Evolutionary conservation across 2,113 vertebrate species (phyloP).

Genomic region (Lepisosteus oculatus): DNA sequence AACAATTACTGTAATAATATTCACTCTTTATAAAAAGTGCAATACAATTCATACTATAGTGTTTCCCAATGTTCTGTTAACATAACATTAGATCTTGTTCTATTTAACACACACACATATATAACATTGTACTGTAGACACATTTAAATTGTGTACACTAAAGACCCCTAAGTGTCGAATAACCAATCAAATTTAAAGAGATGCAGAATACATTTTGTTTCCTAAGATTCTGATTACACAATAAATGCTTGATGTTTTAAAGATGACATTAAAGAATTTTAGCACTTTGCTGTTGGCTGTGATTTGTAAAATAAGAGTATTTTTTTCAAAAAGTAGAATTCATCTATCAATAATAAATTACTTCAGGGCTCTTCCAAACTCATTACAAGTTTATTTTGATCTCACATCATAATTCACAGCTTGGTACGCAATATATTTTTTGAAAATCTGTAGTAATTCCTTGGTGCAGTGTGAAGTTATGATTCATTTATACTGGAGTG

Average conservation of each 20-base stretch:
- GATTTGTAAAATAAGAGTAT: slow-evolving; percentile 13
- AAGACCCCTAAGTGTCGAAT: slow-evolving; percentile 67
- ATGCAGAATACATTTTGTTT: slow-evolving; percentile 58
- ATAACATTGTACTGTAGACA: neutral
- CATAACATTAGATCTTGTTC: no score
- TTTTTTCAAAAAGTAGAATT: slow-evolving; percentile 54
- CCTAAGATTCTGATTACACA: slow-evolving; percentile 64
- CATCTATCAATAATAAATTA: slow-evolving; percentile 81
- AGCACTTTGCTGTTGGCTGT: slow-evolving; percentile 47
- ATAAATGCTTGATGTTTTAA: slow-evolving; percentile 52
- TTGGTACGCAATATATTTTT: slow-evolving; percentile 89
- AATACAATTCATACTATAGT: no score
- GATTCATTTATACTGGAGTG: slow-evolving; percentile 99
- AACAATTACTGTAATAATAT: no score
- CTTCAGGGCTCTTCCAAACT: slow-evolving; percentile 74
- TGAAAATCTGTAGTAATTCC: slow-evolving; percentile 98
- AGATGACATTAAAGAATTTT: slow-evolving; percentile 67
- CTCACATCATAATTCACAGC: slow-evolving; percentile 94
- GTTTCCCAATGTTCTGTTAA: no score
- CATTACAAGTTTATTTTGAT: slow-evolving; percentile 89
- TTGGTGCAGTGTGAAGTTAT: slow-evolving; percentile 95
- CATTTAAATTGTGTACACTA: slow-evolving; percentile 61
- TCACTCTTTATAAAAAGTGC: no score
- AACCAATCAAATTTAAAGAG: slow-evolving; percentile 61
- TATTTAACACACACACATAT: slow-evolving; percentile 43